A percentile compares a stretch with the other conserved stretches of the same genome.
Conservation (phyloP, 2,113 vertebrate species). For the Caranx ignobilis region DNA sequence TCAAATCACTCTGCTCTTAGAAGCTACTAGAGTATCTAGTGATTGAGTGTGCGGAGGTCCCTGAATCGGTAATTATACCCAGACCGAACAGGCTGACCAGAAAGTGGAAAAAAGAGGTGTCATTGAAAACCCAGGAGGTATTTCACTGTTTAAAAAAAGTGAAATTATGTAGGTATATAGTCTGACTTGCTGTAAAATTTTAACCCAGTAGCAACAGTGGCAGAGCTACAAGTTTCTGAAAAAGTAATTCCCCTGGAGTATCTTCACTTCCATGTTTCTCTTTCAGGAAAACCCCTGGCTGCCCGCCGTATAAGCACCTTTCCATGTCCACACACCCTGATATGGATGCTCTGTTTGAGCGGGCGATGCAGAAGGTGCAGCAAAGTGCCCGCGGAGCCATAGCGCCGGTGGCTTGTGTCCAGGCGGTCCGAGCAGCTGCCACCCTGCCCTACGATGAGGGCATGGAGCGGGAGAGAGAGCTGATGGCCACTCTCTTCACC, state of each 20-base stretch:
- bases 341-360: conserved; percentile 82
- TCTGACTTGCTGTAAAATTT: not conserved
- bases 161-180: conserved; percentile 12
- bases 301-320: conserved; percentile 83
- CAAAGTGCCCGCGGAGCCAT: conserved; percentile 82
- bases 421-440: conserved; percentile 85
- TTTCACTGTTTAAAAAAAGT: conserved; percentile 17
- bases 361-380: conserved; percentile 75
- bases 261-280: conserved; percentile 9
- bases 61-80: conserved; percentile 49
- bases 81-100: conserved; percentile 45
- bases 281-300: conserved; percentile 82
- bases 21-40: conserved; percentile 39
- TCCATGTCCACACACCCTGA: conserved; percentile 70
- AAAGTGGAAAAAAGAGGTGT: conserved; percentile 1
- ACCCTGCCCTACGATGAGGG: conserved; percentile 85
- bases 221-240: not conserved
- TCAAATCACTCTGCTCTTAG: conserved; percentile 49
- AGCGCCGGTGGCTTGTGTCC: conserved; percentile 89
- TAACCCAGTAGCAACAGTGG: conserved; percentile 9
- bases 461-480: conserved; percentile 82
- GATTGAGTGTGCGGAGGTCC: conserved; percentile 54
- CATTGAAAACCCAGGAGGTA: conserved; percentile 27
- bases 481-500: conserved; percentile 82
- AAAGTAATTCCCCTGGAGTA: not conserved